Conservation (phyloP, 2,797 vertebrate genomes). For the Argentina silus region DNA sequence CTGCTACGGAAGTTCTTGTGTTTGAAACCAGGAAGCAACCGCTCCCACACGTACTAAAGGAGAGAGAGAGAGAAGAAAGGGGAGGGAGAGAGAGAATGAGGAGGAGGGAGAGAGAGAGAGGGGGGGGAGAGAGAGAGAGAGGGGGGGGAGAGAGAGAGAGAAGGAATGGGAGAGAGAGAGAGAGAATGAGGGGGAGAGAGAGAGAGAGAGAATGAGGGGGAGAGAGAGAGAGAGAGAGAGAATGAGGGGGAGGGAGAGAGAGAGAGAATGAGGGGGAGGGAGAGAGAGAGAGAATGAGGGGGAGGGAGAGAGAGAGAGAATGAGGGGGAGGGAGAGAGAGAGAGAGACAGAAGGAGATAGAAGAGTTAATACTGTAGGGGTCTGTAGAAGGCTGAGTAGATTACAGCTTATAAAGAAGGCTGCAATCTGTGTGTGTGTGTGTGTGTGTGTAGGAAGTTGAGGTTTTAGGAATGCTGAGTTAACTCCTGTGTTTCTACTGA, state of each 20-base stretch:
- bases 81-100: slow-evolving; percentile 5
- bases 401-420: slow-evolving; percentile 23
- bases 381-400: slow-evolving; percentile 31
- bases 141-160: not conserved
- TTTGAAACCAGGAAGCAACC: slow-evolving; percentile 89
- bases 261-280: not conserved
- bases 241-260: slow-evolving; percentile 7
- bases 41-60: slow-evolving; percentile 91
- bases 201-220: slow-evolving; percentile 12
- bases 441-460: too few species aligned
- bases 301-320: slow-evolving; percentile 1
- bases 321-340: not conserved
- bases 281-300: not conserved
- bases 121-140: slow-evolving; percentile 4
- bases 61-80: not conserved
- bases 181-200: slow-evolving; percentile 6
- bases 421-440: slow-evolving; percentile 32
- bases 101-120: not conserved
- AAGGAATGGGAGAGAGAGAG: not conserved
- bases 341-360: not conserved
- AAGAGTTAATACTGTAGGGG: not conserved
- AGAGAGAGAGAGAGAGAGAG: slow-evolving; percentile 4
- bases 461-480: too few species aligned
- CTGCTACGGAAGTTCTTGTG: slow-evolving; percentile 98
- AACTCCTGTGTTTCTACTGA: too few species aligned